Base-by-base conservation (phyloP, 2,797 vertebrate genomes). In the Thripadectes ignobilis region DNA sequence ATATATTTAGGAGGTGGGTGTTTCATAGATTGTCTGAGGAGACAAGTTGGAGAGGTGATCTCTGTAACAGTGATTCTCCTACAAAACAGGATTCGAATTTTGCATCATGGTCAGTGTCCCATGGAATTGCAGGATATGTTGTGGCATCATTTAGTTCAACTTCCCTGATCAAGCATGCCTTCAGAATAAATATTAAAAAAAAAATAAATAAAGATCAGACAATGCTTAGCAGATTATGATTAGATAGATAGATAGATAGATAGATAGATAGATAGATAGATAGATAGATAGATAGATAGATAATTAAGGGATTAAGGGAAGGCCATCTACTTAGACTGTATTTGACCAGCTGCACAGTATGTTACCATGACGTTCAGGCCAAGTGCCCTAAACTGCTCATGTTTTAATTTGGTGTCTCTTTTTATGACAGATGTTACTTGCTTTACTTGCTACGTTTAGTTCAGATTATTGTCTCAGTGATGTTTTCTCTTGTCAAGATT, bases 361-460 rank as follows among this genome's bases (percentile, higher is more conserved):
- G 0, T 32, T 59, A 30, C 18, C 43, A 34, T 49, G 16, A 34
- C 0, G 0, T 39, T 32, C 17, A 43, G 45, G 6, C 14, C 5
- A 11, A 79, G 13, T 57, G 17, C 2, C 32, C 19, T 49, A 49
- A 72, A 21, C 9, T 51, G 7, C 13, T 39, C 9, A 12, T 52
- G 45, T 48, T 68, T 68, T 66, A 34, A 61, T 68, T 71, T 49
- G 2, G 2, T 83, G 89, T 92, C 39, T 77, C 13, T 36, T 77
- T 32, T 76, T 55, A 39, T 17, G 17, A 36, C 49, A 74, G 48
- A 27, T 27, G 4, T 18, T 83, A 13, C 13, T 69, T 88, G 8
- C 13, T 85, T 74, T 61, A 12, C 26, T 52, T 86, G 3, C 6
- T 69, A 36, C 6, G 3, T 78, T 85, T 77, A 18, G 38, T 88